phyloP scores from a whole-genome alignment of 1,140 invertebrate genomes.

The Pseudachorutes palmiensis region DNA sequence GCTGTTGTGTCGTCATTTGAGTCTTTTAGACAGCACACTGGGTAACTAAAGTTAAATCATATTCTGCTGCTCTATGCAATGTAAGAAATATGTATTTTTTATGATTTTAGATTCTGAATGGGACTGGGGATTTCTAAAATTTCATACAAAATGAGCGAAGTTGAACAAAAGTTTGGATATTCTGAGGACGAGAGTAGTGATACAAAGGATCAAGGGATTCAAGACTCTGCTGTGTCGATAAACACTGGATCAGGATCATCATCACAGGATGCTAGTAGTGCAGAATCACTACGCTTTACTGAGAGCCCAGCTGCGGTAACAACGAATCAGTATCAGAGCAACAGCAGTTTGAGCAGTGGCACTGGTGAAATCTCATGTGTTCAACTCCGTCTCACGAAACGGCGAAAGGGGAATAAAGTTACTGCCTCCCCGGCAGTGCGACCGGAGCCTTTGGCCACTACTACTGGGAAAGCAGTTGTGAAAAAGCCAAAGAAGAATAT shows the following conservation, averaged over 20 bases:
- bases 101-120: conserved; percentile 24
- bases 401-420: neutral
- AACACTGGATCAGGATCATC: conserved; percentile 2
- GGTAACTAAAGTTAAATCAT: neutral
- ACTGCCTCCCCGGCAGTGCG: neutral
- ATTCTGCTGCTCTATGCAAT: neutral
- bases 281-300: no score
- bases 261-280: no score
- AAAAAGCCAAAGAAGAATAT: neutral
- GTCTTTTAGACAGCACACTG: no score
- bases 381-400: neutral
- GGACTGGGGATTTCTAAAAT: conserved; percentile 30
- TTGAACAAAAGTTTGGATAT: neutral
- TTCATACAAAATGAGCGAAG: conserved; percentile 33
- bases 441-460: neutral
- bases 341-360: conserved; percentile 17
- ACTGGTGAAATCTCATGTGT: conserved; percentile 27
- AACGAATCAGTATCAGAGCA: conserved; percentile 1
- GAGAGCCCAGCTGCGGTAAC: no score
- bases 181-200: no score
- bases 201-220: conserved; percentile 3
- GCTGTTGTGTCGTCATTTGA: no score
- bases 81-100: neutral
- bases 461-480: neutral
- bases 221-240: conserved; percentile 20